phyloP scores from a whole-genome alignment of 2,113 vertebrate genomes.

The Dendropsophus ebraccatus region DNA sequence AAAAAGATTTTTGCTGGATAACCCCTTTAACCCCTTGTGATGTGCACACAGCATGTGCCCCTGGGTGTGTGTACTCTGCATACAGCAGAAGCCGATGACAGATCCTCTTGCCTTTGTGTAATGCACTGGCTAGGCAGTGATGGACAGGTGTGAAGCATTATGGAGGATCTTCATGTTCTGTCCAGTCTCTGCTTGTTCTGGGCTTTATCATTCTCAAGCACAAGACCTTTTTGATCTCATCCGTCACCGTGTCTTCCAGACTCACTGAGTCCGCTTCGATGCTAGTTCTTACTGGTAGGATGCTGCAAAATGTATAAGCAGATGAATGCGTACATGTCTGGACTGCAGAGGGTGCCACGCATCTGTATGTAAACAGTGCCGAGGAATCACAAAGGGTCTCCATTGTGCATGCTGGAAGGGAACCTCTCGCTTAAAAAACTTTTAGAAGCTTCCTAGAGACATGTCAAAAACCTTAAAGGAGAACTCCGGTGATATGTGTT shows the following conservation, averaged over 20 bases:
- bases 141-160: not conserved
- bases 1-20: no score
- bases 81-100: not conserved
- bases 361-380: not conserved
- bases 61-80: not conserved
- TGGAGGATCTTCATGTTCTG: not conserved
- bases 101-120: not conserved
- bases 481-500: no score
- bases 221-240: slow-evolving; percentile 27
- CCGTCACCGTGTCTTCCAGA: not conserved
- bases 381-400: not conserved
- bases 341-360: not conserved
- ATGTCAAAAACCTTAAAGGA: no score
- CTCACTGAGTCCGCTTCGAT: not conserved
- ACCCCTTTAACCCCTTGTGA: not conserved
- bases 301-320: not conserved
- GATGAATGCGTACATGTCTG: not conserved
- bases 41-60: not conserved
- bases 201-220: not conserved
- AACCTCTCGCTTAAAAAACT: no score
- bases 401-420: not conserved
- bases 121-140: not conserved
- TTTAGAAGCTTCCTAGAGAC: no score
- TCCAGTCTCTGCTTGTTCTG: slow-evolving; percentile 1
- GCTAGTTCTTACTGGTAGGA: slow-evolving; percentile 14